These are phyloP conservation scores for Acanthosepion esculentum DNA, from an alignment of 2,888 invertebrate genomes.

Conservation along the genomic window DNA sequence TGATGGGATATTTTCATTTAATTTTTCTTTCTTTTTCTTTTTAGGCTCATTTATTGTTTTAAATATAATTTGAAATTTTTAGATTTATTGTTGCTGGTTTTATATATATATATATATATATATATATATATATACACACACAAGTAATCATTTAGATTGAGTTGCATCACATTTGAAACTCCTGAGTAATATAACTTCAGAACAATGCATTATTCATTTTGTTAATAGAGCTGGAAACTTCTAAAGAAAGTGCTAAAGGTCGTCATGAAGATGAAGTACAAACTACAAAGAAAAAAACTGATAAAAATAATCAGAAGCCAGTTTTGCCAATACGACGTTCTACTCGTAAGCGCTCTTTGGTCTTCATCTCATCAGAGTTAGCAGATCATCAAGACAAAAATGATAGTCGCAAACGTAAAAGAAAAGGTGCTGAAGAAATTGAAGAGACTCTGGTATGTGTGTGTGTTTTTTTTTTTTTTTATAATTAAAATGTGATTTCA, in stretches of 20 bases:
- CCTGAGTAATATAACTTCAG: neutral
- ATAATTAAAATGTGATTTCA: too few species aligned
- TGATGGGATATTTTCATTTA: too few species aligned
- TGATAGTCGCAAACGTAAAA: conserved; percentile 24
- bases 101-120: too few species aligned
- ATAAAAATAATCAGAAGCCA: neutral
- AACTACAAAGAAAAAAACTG: neutral
- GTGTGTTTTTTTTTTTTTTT: too few species aligned
- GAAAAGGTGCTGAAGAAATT: conserved; percentile 1
- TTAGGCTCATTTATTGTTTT: too few species aligned
- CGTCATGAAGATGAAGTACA: neutral
- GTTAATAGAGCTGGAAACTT: neutral
- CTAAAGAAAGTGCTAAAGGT: neutral
- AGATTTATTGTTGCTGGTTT: too few species aligned
- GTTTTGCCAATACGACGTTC: conserved; percentile 33
- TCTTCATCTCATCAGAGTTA: conserved; percentile 2
- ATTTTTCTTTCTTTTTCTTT: too few species aligned
- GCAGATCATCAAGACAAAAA: conserved; percentile 36
- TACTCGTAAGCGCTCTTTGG: conserved; percentile 38
- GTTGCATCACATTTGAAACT: neutral
- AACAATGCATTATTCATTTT: neutral
- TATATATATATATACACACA: too few species aligned
- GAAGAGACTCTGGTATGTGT: conserved; percentile 1
- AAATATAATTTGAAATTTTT: too few species aligned
- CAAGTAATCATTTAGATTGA: neutral